Conservation (phyloP, 2,888 invertebrate genomes). For the Boloria euphrosyne region DNA sequence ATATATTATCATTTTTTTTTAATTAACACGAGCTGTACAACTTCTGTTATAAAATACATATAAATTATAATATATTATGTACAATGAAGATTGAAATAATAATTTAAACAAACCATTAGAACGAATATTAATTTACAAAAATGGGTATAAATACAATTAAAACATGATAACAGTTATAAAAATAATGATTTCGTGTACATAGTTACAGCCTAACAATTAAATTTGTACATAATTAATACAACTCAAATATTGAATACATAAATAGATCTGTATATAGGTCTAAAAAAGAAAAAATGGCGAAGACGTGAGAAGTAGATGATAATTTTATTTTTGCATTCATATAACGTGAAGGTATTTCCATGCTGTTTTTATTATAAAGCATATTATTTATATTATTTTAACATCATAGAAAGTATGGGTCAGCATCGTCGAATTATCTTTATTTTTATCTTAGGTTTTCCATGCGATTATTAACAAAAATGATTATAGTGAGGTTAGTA, state of each 20-base stretch:
- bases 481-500: conserved; percentile 4
- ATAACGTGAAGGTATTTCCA: conserved; percentile 19
- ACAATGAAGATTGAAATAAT: no score
- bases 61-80: neutral
- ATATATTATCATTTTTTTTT: neutral
- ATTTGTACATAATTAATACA: conserved; percentile 33
- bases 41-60: neutral
- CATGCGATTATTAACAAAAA: conserved; percentile 45
- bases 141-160: conserved; percentile 4
- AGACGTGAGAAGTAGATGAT: neutral
- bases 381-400: conserved; percentile 23
- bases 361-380: conserved; percentile 33
- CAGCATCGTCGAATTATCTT: conserved; percentile 52
- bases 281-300: neutral
- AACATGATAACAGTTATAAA: neutral
- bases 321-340: conserved; percentile 1
- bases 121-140: conserved; percentile 3
- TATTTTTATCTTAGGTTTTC: conserved; percentile 32
- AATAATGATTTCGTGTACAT: conserved; percentile 3
- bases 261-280: conserved; percentile 40
- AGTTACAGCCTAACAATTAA: neutral
- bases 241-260: conserved; percentile 20
- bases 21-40: no score
- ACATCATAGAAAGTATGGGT: conserved; percentile 58
- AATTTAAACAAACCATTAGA: neutral